A percentile compares a stretch with the other conserved stretches of the same genome.
Evolutionary conservation across 2,113 vertebrate genomes (phyloP).

Genomic region (Puffinus mauretanicus): DNA sequence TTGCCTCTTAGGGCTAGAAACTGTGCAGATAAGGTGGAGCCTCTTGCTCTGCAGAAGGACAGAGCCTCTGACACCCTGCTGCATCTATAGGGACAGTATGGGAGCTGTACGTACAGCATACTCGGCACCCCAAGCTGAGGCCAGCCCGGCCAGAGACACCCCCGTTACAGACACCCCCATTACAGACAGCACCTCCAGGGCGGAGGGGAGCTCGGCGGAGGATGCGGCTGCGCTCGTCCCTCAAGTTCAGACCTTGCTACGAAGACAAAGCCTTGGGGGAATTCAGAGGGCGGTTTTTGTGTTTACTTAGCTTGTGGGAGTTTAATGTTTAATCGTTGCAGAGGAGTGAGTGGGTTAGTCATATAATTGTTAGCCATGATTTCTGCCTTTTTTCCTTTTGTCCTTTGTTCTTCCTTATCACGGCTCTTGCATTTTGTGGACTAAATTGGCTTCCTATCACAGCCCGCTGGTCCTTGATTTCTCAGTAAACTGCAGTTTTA

Average conservation of each 20-base stretch:
- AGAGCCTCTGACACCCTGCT: background rate
- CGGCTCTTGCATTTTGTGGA: background rate
- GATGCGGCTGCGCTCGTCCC: background rate
- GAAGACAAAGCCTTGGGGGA: slow-evolving; percentile 32
- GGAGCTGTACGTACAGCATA: background rate
- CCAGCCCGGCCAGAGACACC: background rate
- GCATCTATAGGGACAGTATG: background rate
- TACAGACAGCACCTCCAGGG: background rate
- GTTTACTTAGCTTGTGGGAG: slow-evolving; percentile 41
- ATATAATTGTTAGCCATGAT: slow-evolving; percentile 8
- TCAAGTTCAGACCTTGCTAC: background rate
- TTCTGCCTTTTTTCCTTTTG: slow-evolving; percentile 38
- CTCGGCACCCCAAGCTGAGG: background rate
- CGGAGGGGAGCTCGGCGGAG: accelerated
- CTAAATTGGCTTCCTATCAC: background rate
- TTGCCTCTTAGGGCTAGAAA: background rate
- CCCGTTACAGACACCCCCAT: accelerated
- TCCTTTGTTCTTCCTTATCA: slow-evolving; percentile 48
- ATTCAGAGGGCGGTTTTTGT: background rate
- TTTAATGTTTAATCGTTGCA: slow-evolving; percentile 60
- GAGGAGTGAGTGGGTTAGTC: slow-evolving; percentile 23
- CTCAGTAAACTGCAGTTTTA: background rate
- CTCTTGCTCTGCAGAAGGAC: background rate
- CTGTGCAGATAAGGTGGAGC: background rate
- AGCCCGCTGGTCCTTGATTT: background rate